Evolutionary conservation across 2,888 invertebrate species (phyloP).

Genomic region (Mythimna lalbum): DNA sequence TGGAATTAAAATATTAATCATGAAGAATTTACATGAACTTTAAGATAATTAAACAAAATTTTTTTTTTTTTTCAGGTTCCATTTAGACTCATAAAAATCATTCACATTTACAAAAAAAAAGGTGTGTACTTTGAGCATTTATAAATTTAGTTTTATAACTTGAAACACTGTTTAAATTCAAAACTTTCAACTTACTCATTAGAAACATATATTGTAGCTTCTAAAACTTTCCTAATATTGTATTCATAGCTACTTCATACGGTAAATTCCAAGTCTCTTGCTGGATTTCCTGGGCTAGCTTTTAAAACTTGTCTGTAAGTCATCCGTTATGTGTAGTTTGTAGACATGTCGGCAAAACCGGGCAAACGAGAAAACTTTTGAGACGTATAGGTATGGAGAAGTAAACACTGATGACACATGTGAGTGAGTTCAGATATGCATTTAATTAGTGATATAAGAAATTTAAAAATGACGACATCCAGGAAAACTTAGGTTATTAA

Average conservation of each 20-base stretch:
- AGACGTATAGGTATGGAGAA: background rate
- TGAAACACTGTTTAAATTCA: background rate
- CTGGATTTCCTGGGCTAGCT: constrained; percentile 10
- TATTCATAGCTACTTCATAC: background rate
- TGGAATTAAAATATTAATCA: too few relatives aligned
- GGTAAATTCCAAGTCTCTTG: background rate
- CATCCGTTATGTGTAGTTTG: constrained; percentile 11
- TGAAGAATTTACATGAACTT: too few relatives aligned
- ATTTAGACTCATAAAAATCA: too few relatives aligned
- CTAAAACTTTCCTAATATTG: constrained; percentile 3
- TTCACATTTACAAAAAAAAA: too few relatives aligned
- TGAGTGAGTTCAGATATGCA: too few relatives aligned
- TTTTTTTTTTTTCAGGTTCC: too few relatives aligned
- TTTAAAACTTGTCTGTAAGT: constrained; percentile 33
- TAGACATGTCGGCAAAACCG: constrained; percentile 22
- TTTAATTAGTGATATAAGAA: background rate
- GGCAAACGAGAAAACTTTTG: constrained; percentile 49
- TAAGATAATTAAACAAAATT: too few relatives aligned
- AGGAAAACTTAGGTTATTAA: too few relatives aligned
- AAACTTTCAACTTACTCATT: background rate
- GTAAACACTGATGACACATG: constrained; percentile 5
- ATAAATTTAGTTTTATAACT: too few relatives aligned
- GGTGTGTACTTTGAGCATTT: too few relatives aligned
- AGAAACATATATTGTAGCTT: background rate
- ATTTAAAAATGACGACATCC: background rate